These are phyloP conservation scores for Pteruthius melanotis DNA, from an alignment of 2,113 vertebrate species.

Conservation along the genomic window DNA sequence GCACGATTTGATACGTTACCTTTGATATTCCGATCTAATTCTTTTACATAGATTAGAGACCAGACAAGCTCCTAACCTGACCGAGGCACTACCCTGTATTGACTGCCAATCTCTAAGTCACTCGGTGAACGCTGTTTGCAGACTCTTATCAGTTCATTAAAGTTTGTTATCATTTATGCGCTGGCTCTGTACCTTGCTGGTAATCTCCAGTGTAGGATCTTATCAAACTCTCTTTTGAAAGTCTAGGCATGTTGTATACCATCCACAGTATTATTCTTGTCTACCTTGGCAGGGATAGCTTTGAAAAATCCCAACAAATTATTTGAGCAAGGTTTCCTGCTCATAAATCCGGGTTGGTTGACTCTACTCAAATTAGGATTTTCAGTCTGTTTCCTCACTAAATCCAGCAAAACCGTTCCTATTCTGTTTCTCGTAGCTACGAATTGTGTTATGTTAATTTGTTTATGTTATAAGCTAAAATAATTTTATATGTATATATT, in stretches of 20 bases:
- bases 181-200: constrained; percentile 41
- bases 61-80: constrained; percentile 46
- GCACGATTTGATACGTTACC: not conserved
- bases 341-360: constrained; percentile 5
- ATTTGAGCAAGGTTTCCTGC: constrained; percentile 30
- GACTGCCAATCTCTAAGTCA: constrained; percentile 15
- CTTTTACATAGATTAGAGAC: constrained; percentile 57
- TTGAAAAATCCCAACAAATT: constrained; percentile 56
- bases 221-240: constrained; percentile 40
- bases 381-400: constrained; percentile 36
- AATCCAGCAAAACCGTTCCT: not conserved
- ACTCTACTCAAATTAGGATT: constrained; percentile 37
- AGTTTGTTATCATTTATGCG: constrained; percentile 41
- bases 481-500: constrained; percentile 46
- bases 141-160: constrained; percentile 64
- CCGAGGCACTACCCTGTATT: not conserved
- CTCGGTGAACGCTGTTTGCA: not conserved
- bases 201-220: constrained; percentile 34
- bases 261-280: constrained; percentile 23
- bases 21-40: constrained; percentile 59
- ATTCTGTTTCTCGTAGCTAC: not conserved
- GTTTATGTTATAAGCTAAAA: constrained; percentile 39
- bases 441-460: constrained; percentile 53
- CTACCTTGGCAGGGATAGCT: constrained; percentile 46
- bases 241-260: not conserved